phyloP scores from a whole-genome alignment of 2,888 invertebrate genomes.

The Melitaea athalia region DNA sequence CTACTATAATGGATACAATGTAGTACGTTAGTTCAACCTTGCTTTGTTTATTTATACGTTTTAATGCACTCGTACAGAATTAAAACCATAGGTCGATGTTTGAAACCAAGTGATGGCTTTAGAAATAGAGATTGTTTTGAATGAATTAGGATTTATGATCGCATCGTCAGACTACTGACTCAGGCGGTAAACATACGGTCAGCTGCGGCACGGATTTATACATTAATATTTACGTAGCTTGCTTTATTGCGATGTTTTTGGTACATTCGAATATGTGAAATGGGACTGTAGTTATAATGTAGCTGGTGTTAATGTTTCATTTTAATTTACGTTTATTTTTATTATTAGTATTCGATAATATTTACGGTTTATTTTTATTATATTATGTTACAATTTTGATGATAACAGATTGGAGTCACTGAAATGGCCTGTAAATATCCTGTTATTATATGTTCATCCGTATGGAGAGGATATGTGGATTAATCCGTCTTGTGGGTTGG shows the following conservation, averaged over 20 bases:
- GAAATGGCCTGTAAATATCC: too few relatives aligned
- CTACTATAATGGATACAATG: neutral
- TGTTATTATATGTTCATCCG: too few relatives aligned
- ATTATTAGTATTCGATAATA: neutral
- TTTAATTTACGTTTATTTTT: neutral
- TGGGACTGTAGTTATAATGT: neutral
- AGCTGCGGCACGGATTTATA: constrained; percentile 13
- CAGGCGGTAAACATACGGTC: constrained; percentile 30
- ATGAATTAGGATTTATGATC: constrained; percentile 43
- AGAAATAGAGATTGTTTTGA: constrained; percentile 45
- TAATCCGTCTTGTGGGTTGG: too few relatives aligned
- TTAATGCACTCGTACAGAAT: constrained; percentile 2
- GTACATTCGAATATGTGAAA: constrained; percentile 3
- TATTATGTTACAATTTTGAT: too few relatives aligned
- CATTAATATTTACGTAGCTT: constrained; percentile 10
- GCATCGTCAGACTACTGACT: constrained; percentile 31
- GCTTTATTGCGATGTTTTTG: constrained; percentile 9
- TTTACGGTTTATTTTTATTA: neutral
- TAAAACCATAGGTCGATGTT: constrained; percentile 35
- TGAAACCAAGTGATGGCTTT: constrained; percentile 35
- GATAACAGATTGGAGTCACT: too few relatives aligned
- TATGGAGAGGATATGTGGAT: too few relatives aligned
- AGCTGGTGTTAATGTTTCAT: neutral
- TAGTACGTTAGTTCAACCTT: neutral
- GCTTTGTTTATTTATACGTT: constrained; percentile 14